Percentiles rank a stretch among this genome's conserved stretches.
phyloP scores from a whole-genome alignment of 2,113 vertebrate genomes.

The Micronisus gabar region DNA sequence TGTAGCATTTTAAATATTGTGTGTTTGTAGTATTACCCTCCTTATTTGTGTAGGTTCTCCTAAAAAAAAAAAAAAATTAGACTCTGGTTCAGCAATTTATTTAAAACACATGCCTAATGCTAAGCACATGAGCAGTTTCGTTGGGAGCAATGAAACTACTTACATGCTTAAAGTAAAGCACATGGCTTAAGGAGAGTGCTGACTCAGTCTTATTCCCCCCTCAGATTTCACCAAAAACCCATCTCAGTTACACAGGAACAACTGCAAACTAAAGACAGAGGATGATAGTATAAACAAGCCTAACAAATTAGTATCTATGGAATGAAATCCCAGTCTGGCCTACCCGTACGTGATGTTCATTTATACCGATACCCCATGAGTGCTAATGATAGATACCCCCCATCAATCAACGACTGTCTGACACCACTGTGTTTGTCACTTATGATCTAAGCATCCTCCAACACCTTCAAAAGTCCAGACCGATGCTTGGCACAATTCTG shows the following conservation, averaged over 20 bases:
- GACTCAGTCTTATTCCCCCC: neutral
- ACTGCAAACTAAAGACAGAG: neutral
- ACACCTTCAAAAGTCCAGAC: accelerated
- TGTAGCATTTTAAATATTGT: neutral
- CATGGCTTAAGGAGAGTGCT: neutral
- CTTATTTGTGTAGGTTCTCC: neutral
- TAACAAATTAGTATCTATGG: neutral
- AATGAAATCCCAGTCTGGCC: neutral
- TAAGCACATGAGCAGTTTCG: neutral
- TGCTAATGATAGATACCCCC: neutral
- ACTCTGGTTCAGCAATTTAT: neutral
- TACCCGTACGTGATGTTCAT: accelerated
- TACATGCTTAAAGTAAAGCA: neutral
- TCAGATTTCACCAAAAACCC: neutral
- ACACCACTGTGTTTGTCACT: neutral
- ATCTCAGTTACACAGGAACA: neutral
- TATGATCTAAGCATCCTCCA: neutral
- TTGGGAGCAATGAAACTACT: neutral
- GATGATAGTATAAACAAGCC: neutral
- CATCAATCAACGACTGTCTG: neutral
- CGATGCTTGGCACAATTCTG: neutral
- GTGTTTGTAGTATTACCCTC: neutral
- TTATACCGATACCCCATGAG: accelerated
- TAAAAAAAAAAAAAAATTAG: neutral
- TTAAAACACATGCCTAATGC: conserved; percentile 10